Conservation (phyloP, 2,797 vertebrate species). For the Alcedo atthis region DNA sequence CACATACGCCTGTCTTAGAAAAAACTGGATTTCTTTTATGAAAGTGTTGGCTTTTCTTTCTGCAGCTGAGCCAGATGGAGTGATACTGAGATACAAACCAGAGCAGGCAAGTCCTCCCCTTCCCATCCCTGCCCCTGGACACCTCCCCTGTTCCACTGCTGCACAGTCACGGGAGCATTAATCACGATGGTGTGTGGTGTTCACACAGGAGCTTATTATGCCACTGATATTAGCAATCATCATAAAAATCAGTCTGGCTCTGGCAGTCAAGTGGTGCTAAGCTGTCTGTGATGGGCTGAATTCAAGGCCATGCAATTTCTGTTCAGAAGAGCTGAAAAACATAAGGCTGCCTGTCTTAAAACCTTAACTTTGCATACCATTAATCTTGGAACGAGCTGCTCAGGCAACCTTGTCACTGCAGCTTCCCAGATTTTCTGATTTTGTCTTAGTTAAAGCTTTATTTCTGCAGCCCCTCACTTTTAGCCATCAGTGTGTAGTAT, state of each 20-base stretch:
- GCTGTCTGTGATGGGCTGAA: neutral
- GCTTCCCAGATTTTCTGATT: slow-evolving; percentile 31
- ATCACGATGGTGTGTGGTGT: neutral
- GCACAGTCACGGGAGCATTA: neutral
- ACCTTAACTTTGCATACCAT: neutral
- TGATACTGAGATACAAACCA: neutral
- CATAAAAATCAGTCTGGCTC: neutral
- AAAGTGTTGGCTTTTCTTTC: neutral
- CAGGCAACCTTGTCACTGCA: neutral
- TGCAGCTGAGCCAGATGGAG: neutral
- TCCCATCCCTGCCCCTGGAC: neutral
- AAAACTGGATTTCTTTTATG: neutral
- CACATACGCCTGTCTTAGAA: neutral
- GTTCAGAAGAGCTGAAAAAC: neutral
- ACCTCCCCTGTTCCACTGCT: neutral
- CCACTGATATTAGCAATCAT: neutral
- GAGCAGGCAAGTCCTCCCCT: neutral
- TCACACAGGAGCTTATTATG: neutral
- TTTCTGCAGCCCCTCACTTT: neutral
- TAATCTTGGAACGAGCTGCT: slow-evolving; percentile 8
- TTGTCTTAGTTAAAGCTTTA: slow-evolving; percentile 11
- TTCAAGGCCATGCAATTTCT: neutral
- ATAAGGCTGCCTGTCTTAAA: slow-evolving; percentile 18
- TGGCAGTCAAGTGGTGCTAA: neutral
- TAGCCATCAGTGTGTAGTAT: neutral